Percentiles rank a stretch among this genome's conserved stretches.
These are phyloP conservation scores for Spongia lamella DNA, from an alignment of 37 sponge, comb jelly and placozoan species.

Conservation along the genomic window DNA sequence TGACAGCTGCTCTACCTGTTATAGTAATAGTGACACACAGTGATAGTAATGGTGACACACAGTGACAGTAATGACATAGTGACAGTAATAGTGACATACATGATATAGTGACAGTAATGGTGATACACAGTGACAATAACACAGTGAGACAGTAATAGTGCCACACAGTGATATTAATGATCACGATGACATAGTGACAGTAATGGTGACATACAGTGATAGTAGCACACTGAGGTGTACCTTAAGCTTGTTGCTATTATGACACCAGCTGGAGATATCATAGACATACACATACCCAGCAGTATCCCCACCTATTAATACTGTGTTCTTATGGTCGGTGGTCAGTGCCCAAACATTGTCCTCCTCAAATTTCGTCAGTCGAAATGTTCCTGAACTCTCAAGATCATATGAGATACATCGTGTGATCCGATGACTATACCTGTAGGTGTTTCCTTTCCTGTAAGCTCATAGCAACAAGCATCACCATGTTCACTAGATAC, in stretches of 20 bases:
- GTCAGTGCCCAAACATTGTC: conserved; percentile 83
- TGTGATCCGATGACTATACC: no score
- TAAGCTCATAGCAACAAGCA: conserved; percentile 87
- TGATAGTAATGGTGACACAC: no score
- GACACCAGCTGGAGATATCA: conserved; percentile 54
- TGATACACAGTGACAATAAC: conserved; percentile 7
- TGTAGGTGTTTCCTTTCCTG: conserved; percentile 47
- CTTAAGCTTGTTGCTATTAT: no score
- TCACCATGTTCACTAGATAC: conserved; percentile 86
- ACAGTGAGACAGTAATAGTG: neutral
- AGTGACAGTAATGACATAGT: neutral
- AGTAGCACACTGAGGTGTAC: neutral
- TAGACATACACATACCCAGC: conserved; percentile 80
- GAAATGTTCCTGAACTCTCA: conserved; percentile 65
- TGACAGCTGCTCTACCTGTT: conserved; percentile 1
- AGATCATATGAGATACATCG: neutral
- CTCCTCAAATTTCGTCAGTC: conserved; percentile 61
- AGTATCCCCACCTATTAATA: conserved; percentile 90
- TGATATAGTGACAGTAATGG: no score
- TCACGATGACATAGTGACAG: no score
- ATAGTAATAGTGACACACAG: conserved; percentile 3
- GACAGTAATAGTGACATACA: conserved; percentile 5
- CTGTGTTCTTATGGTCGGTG: conserved; percentile 65
- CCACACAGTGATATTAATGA: neutral
- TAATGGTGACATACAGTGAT: neutral